Evolutionary conservation across 2,113 vertebrate species (phyloP).

Genomic region (Python bivittatus): DNA sequence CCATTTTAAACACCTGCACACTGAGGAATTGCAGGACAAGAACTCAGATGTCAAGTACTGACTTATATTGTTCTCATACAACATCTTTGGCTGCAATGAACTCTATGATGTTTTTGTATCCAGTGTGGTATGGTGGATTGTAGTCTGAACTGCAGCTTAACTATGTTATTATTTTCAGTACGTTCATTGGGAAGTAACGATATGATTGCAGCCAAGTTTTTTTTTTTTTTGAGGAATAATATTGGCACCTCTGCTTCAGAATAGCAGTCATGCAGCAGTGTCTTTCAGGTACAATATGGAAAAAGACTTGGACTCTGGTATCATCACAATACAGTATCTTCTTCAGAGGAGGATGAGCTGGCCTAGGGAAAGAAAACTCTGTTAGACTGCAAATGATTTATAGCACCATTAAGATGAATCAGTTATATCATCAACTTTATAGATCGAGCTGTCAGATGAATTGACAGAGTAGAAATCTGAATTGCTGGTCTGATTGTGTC

Average conservation of each 20-base stretch:
- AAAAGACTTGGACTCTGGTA: slow-evolving; percentile 15
- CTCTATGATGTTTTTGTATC: not conserved
- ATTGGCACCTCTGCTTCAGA: slow-evolving; percentile 21
- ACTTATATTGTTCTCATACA: not conserved
- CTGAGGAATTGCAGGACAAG: not conserved
- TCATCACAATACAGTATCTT: slow-evolving; percentile 68
- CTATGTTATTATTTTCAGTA: not conserved
- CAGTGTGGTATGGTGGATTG: not conserved
- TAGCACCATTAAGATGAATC: not conserved
- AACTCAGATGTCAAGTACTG: not conserved
- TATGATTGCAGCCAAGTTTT: not conserved
- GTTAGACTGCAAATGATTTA: not conserved
- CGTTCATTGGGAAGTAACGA: not conserved
- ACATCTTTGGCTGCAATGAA: not conserved
- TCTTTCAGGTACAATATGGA: slow-evolving; percentile 2
- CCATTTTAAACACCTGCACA: not conserved
- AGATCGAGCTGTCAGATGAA: not conserved
- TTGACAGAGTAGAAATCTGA: not conserved
- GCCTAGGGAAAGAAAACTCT: slow-evolving; percentile 56
- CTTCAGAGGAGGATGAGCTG: slow-evolving; percentile 65
- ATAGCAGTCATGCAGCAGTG: slow-evolving; percentile 23
- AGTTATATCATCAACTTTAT: not conserved
- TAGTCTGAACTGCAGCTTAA: not conserved
- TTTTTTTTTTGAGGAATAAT: not conserved
- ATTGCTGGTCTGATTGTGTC: not conserved